Conservation (phyloP, 2,113 vertebrate genomes). For the Lasiurus cinereus region DNA sequence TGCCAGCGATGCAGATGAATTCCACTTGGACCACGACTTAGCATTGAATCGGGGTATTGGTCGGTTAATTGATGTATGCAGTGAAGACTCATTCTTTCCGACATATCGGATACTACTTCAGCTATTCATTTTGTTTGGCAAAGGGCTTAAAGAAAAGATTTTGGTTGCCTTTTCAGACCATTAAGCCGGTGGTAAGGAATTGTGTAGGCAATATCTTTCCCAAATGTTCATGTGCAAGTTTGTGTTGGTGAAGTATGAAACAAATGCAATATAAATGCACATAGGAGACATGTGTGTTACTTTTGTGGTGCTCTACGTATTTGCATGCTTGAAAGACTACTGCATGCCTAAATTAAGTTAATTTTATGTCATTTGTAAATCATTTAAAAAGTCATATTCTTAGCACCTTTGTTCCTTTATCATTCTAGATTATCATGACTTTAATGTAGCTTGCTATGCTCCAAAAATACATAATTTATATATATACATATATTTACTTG, state of each 20-base stretch:
- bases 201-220: not conserved
- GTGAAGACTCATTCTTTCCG: not conserved
- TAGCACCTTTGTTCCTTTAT: not conserved
- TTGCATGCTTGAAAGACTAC: not conserved
- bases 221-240: conserved; percentile 6
- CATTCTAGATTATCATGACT: not conserved
- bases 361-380: conserved; percentile 30
- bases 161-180: not conserved
- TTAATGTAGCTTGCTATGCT: not conserved
- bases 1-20: not conserved
- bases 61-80: conserved; percentile 4
- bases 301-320: not conserved
- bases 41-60: not conserved
- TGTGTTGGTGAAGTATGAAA: not conserved
- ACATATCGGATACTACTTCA: not conserved
- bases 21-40: not conserved
- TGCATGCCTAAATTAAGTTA: not conserved
- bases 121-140: not conserved
- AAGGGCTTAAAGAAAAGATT: conserved; percentile 30
- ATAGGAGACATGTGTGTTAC: not conserved
- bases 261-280: not conserved
- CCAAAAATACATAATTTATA: not conserved
- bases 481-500: not conserved
- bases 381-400: not conserved
- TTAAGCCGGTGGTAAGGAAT: not conserved